Percentiles rank a stretch among this genome's conserved stretches.
Conservation (phyloP, 1,140 invertebrate species). For the Drosophila punjabiensis region DNA sequence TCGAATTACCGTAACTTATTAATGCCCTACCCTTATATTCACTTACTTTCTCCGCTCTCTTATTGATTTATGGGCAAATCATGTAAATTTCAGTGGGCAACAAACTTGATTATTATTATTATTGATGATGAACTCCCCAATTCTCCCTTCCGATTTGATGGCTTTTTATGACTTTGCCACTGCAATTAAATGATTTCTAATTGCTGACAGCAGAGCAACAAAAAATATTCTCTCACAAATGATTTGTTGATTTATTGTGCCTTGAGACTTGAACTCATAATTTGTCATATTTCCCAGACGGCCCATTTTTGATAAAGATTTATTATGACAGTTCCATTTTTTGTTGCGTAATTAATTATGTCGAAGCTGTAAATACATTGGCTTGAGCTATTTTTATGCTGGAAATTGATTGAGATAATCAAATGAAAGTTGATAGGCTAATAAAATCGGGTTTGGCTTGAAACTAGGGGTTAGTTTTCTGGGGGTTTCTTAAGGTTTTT, state of each 20-base stretch:
- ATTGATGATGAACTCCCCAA: constrained; percentile 56
- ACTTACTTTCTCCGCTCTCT: constrained; percentile 24
- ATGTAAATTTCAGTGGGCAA: constrained; percentile 72
- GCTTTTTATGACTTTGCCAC: constrained; percentile 76
- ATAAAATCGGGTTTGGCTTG: constrained; percentile 25
- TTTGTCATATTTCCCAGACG: constrained; percentile 70
- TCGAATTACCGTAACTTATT: constrained; percentile 43
- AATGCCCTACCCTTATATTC: constrained; percentile 38
- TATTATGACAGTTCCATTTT: constrained; percentile 80
- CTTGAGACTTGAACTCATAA: constrained; percentile 59
- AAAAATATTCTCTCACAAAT: constrained; percentile 50
- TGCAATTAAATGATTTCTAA: constrained; percentile 83
- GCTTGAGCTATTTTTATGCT: constrained; percentile 55
- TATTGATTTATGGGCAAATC: constrained; percentile 75
- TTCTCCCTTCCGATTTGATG: constrained; percentile 40
- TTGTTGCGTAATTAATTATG: constrained; percentile 59
- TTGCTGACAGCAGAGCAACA: constrained; percentile 53
- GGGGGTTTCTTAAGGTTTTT: constrained; percentile 36
- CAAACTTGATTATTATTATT: constrained; percentile 70
- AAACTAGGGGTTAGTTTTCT: constrained; percentile 11
- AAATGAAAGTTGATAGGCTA: constrained; percentile 66
- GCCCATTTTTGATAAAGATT: constrained; percentile 76
- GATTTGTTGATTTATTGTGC: constrained; percentile 78
- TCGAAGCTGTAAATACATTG: constrained; percentile 24
- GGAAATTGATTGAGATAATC: constrained; percentile 67